Percentiles rank a stretch among this genome's conserved stretches.
These are phyloP conservation scores for Eupleurogrammus muticus DNA, from an alignment of 2,797 vertebrate species.

Conservation along the genomic window DNA sequence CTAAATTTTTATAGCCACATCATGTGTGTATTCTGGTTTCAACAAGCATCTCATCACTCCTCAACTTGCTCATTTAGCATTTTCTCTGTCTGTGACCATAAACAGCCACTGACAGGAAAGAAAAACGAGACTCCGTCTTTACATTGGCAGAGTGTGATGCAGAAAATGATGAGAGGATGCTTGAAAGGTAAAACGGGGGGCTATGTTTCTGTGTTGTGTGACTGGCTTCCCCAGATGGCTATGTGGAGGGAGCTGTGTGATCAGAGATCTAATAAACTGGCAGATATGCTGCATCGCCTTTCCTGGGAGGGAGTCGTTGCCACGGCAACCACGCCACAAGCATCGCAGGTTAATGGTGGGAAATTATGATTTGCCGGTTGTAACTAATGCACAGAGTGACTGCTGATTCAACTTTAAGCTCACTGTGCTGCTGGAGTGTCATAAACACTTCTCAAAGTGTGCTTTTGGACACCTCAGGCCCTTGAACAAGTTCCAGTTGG, in stretches of 20 bases:
- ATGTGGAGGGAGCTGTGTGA: conserved; percentile 76
- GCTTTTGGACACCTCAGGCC: conserved; percentile 11
- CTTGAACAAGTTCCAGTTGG: conserved; percentile 21
- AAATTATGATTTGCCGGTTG: conserved; percentile 71
- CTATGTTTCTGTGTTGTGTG: conserved; percentile 51
- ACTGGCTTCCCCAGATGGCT: conserved; percentile 72
- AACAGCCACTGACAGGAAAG: conserved; percentile 36
- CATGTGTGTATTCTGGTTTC: background rate
- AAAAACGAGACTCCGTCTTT: conserved; percentile 35
- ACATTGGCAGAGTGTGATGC: conserved; percentile 34
- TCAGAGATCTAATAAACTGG: conserved; percentile 81
- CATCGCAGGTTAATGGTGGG: conserved; percentile 76
- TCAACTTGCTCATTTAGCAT: conserved; percentile 39
- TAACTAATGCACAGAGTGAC: conserved; percentile 45
- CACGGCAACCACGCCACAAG: conserved; percentile 74
- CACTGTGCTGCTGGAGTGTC: conserved; percentile 19
- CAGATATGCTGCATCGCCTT: conserved; percentile 77
- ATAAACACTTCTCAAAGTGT: conserved; percentile 2
- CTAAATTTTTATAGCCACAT: too few relatives aligned
- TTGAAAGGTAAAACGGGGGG: conserved; percentile 66
- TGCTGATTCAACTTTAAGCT: conserved; percentile 51
- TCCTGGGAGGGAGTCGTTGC: conserved; percentile 73
- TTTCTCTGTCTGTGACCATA: conserved; percentile 10
- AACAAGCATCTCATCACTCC: conserved; percentile 24
- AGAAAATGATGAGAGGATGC: conserved; percentile 45